phyloP scores from a whole-genome alignment of 2,888 invertebrate genomes.

The Megamerina dolium region DNA sequence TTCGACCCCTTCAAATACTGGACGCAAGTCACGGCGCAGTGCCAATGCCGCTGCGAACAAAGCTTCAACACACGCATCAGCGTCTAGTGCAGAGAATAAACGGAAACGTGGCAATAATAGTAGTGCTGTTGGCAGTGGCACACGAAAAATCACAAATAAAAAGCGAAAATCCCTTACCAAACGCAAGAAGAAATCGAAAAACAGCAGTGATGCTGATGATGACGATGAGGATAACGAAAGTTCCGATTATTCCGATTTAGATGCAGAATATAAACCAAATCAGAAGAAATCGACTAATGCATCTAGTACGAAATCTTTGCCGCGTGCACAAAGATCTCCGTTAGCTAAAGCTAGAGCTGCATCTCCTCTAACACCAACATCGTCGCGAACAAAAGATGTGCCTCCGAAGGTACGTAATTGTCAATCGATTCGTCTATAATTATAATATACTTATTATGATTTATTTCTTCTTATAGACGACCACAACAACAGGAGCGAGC shows the following conservation, averaged over 20 bases:
- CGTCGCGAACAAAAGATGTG: slow-evolving; percentile 33
- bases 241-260: slow-evolving; percentile 26
- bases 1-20: slow-evolving; percentile 16
- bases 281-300: slow-evolving; percentile 26
- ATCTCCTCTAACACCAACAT: slow-evolving; percentile 33
- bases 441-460: too few species aligned
- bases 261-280: slow-evolving; percentile 35
- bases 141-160: slow-evolving; percentile 20
- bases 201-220: slow-evolving; percentile 20
- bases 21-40: slow-evolving; percentile 21
- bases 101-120: slow-evolving; percentile 16
- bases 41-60: slow-evolving; percentile 9
- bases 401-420: slow-evolving; percentile 30
- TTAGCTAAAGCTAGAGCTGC: slow-evolving; percentile 36
- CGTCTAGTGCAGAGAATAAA: slow-evolving; percentile 14
- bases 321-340: slow-evolving; percentile 35
- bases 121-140: slow-evolving; percentile 5
- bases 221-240: slow-evolving; percentile 24
- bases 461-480: too few species aligned
- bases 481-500: slow-evolving; percentile 24
- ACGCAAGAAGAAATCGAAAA: slow-evolving; percentile 24
- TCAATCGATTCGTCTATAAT: too few species aligned
- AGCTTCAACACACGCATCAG: slow-evolving; percentile 11
- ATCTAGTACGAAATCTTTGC: slow-evolving; percentile 23
- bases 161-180: slow-evolving; percentile 26